Conservation (phyloP, 2,113 vertebrate species). For the Takifugu flavidus region DNA sequence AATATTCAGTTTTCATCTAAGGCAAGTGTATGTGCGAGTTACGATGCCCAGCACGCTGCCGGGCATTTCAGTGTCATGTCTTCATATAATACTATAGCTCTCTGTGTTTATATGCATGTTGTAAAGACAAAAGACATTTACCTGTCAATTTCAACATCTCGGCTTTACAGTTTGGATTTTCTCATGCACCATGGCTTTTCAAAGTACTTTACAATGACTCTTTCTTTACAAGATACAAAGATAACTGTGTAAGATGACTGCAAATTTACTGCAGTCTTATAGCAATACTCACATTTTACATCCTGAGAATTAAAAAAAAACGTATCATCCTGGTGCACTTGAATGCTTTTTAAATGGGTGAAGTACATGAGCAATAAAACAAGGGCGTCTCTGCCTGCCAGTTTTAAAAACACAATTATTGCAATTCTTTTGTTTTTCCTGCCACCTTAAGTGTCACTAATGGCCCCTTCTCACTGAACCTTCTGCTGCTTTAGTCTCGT, state of each 20-base stretch:
- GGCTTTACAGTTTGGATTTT: conserved; percentile 22
- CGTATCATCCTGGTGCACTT: not conserved
- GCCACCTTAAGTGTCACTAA: too few relatives aligned
- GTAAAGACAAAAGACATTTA: conserved; percentile 14
- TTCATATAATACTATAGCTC: conserved; percentile 33
- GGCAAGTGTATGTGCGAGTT: conserved; percentile 65
- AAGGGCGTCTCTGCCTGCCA: too few relatives aligned
- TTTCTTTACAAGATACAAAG: conserved; percentile 80
- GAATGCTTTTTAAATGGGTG: not conserved
- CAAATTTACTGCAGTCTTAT: conserved; percentile 75
- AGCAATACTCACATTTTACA: conserved; percentile 81
- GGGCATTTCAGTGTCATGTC: conserved; percentile 42
- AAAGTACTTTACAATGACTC: conserved; percentile 71
- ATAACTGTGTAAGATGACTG: conserved; percentile 77
- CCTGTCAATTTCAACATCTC: conserved; percentile 18
- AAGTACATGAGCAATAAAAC: conserved; percentile 3
- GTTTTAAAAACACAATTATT: not conserved
- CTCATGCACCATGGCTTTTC: conserved; percentile 75
- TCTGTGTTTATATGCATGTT: conserved; percentile 10
- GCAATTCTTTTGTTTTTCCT: not conserved
- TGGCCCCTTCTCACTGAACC: too few relatives aligned
- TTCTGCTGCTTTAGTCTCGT: too few relatives aligned
- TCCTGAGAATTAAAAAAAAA: conserved; percentile 81
- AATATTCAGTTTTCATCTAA: conserved; percentile 60
- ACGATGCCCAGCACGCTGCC: conserved; percentile 35